phyloP scores from a whole-genome alignment of 2,888 invertebrate genomes.

The Teleiodes luculella region DNA sequence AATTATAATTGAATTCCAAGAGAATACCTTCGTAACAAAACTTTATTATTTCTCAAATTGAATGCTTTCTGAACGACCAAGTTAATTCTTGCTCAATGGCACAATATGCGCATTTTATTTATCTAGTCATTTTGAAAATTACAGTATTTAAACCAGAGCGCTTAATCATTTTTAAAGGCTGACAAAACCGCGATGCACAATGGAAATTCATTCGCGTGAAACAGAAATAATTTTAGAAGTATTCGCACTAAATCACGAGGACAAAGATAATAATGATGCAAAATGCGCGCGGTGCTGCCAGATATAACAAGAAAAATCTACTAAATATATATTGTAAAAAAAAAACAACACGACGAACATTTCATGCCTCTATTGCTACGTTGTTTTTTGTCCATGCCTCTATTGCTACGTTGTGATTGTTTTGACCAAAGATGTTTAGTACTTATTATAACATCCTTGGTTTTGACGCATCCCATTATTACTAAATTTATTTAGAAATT shows the following conservation, averaged over 20 bases:
- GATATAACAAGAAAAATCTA: neutral
- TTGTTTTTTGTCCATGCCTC: too few species aligned
- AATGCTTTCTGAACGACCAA: neutral
- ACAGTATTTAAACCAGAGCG: too few species aligned
- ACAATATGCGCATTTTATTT: neutral
- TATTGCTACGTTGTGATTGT: too few species aligned
- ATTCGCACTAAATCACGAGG: slow-evolving; percentile 38
- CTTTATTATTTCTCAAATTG: neutral
- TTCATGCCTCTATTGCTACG: too few species aligned
- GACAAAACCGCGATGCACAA: neutral
- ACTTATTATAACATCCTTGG: too few species aligned
- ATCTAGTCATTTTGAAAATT: neutral
- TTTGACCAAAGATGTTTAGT: too few species aligned
- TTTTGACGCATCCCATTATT: too few species aligned
- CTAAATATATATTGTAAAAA: too few species aligned
- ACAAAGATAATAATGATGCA: slow-evolving; percentile 39
- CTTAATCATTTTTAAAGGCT: neutral
- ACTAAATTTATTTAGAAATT: too few species aligned
- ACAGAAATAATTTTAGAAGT: slow-evolving; percentile 22
- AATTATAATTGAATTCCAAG: neutral
- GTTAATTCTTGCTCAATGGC: too few species aligned
- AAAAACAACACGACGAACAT: too few species aligned
- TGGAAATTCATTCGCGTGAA: slow-evolving; percentile 11
- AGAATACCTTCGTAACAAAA: neutral
- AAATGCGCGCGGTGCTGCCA: neutral